These are phyloP conservation scores for Oophaga sylvatica DNA, from an alignment of 2,797 vertebrate genomes.

Conservation along the genomic window DNA sequence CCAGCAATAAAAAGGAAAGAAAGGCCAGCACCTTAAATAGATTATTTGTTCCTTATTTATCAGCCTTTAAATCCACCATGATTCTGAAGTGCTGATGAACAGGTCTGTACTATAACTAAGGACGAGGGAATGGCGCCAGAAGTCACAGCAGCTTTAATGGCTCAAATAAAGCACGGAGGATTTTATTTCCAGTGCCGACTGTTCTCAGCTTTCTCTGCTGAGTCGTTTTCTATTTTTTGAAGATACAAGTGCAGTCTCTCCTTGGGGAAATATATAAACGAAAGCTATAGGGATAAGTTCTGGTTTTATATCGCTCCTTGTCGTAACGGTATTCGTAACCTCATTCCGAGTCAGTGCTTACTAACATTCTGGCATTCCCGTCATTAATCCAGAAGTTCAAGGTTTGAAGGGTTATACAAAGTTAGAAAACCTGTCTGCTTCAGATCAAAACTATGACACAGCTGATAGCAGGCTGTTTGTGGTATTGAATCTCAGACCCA, in stretches of 20 bases:
- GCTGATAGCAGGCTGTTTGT: no score
- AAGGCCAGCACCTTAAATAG: not conserved
- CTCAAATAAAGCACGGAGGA: not conserved
- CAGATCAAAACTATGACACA: no score
- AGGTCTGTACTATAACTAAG: not conserved
- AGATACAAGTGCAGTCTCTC: not conserved
- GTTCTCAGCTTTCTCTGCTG: not conserved
- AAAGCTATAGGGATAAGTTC: not conserved
- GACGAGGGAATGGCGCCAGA: not conserved
- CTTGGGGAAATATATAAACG: not conserved
- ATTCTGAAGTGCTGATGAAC: not conserved
- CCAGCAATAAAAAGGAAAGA: not conserved
- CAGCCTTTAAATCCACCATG: not conserved
- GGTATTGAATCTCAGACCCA: no score
- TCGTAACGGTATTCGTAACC: not conserved
- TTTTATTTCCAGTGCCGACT: not conserved
- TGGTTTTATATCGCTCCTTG: not conserved
- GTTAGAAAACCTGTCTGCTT: no score
- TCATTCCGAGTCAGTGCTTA: not conserved
- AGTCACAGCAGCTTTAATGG: not conserved
- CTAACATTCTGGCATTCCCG: not conserved
- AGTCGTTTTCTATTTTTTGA: not conserved
- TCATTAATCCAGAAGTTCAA: not conserved
- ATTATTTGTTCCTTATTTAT: not conserved
- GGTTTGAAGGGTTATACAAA: not conserved